Base-by-base conservation (phyloP, 2,888 invertebrate genomes). In the Mythimna pallens region DNA sequence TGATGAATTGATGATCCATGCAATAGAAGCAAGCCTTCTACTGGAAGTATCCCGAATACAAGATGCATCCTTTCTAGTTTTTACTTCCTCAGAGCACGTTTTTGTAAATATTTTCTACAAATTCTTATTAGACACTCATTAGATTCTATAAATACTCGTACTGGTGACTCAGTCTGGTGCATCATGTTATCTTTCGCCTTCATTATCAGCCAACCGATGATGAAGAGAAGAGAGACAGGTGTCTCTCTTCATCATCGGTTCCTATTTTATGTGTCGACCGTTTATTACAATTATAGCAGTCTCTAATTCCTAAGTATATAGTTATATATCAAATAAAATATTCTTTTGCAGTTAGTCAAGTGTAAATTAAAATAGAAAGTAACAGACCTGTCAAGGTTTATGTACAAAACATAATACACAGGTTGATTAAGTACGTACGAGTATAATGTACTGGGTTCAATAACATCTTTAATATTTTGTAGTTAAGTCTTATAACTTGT, bases 281-380 rank as follows among this genome's bases (percentile, higher is more conserved):
- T n/a, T 8, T 17, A 52, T 12, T 2, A 34, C 30, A 30, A 7
- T 63, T 12, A 7, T 12, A 4, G 12, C 40, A 62, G n/a, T 52
- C 54, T 34, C 58, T 52, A 75, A 34, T 58, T 52, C 69, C 43
- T 43, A n/a, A n/a, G n/a, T n/a, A 14, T 47, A 17, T 7, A 47
- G 20, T 17, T 47, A 43, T 73, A 30, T 68, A 62, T 54, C 25
- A 47, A 71, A 64, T 71, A 65, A 20, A 47, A 66, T 55, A 65
- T 62, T 66, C 62, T 57, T 69, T 59, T 54, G 43, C 64, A 67
- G 73, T 63, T 65, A 79, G 74, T 74, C 70, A 82, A 70, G 84
- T 79, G 72, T 73, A 54, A 74, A 80, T 81, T 81, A 61, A 69
- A 81, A 73, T 84, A 84, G 83, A 83, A 83, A 83, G 84, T 70